Base-by-base conservation (phyloP, 2,888 invertebrate species). In the Diarsia mendica region DNA sequence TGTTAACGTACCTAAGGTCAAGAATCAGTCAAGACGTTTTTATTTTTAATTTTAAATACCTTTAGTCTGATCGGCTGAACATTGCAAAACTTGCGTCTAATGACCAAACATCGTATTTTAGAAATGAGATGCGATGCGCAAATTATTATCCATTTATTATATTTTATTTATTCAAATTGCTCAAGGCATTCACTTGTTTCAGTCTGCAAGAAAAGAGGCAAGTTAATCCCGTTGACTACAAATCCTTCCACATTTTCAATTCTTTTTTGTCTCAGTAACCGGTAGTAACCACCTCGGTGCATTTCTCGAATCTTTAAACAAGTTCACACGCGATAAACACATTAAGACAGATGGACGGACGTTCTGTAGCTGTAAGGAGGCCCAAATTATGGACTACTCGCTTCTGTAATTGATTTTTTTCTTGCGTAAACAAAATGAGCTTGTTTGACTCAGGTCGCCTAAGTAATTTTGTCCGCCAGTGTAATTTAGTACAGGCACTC, bases 361-460 rank as follows among this genome's bases (percentile, higher is more conserved):
- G 67, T 72, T 75, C 72, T 72, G 77, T 85, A 85, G 82, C 75
- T 79, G 82, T 90, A 90, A 90, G 88, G 87, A 90, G 87, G 84
- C 74, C 77, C 79, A 90, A 91, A 93, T 92, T 91, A 85, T 76
- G 44, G 75, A 48, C 72, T 68, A 90, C 83, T 88, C 76, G 80
- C 79, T 83, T 80, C 75, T 77, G 87, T 91, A 92, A 93, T 92
- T 91, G 92, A 91, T 91, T 92, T 91, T 91, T 90, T 89, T 90
- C 67, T 87, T 81, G 63, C 75, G 63, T 77, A 82, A 74, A 85
- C 72, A 72, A 66, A 77, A 85, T 79, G 49, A 70, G 67, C 58
- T 67, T 72, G 75, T 77, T 82, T 76, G 55, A 67, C 28, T 64
- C 15, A n/a, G 11, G 74, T 68, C 55, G 5, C 67, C 33, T n/a